Percentiles rank a stretch among this genome's conserved stretches.
Evolutionary conservation across 2,113 vertebrate genomes (phyloP).

Genomic region (Mastomys coucha): DNA sequence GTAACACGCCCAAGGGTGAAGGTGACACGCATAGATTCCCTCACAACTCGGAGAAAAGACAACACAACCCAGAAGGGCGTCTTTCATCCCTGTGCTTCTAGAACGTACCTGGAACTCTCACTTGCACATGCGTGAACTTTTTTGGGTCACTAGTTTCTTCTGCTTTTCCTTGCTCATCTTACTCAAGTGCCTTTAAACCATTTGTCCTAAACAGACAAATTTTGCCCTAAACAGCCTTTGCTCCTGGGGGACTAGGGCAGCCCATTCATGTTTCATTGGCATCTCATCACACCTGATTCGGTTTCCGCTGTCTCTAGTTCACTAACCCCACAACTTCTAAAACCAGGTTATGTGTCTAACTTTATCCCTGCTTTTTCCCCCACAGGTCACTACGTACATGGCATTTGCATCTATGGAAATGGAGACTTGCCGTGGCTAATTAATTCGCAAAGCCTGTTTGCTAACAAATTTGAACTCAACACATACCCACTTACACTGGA

Average conservation of each 20-base stretch:
- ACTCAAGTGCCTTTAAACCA: background rate
- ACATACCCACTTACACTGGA: constrained; percentile 87
- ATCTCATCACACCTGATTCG: background rate
- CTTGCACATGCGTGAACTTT: background rate
- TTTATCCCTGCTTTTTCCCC: background rate
- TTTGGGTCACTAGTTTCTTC: background rate
- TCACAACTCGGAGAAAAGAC: background rate
- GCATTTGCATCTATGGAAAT: constrained; percentile 88
- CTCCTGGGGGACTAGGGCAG: background rate
- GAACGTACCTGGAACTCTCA: background rate
- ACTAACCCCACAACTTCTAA: background rate
- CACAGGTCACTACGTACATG: constrained; percentile 87
- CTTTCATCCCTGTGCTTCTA: background rate
- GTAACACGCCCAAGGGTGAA: background rate
- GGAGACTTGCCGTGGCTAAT: constrained; percentile 88
- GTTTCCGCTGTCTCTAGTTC: too few relatives aligned
- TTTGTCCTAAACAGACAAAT: background rate
- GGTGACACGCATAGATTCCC: background rate
- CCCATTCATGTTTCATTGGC: accelerated
- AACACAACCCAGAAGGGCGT: background rate
- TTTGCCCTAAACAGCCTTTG: too few relatives aligned
- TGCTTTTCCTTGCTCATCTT: background rate
- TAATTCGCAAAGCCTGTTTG: constrained; percentile 85
- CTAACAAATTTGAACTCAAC: constrained; percentile 89
- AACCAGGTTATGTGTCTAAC: background rate